Evolutionary conservation across 2,797 vertebrate species (phyloP), one percentile per base, ranked within the genome.

Genomic region (Orestias chungarensis): DNA sequence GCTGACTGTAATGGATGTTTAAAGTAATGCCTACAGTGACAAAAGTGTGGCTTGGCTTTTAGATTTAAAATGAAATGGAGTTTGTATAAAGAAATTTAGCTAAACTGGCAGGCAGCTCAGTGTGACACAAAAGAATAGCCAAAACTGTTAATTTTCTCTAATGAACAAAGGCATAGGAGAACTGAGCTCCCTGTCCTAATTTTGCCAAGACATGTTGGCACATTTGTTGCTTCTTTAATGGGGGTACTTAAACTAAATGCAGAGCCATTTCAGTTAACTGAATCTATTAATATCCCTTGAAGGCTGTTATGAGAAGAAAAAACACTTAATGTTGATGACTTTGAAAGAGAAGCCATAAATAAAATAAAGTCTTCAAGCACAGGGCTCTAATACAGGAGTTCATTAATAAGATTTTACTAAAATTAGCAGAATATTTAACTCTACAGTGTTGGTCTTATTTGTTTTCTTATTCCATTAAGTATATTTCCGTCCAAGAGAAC

Each of bases 121-220:
- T 23, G 52, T 1, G 35, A 50, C 2, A 43, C 57, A 54, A 77
- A 82, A n/a, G n/a, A n/a, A n/a, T n/a, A 88, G 91, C 90, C 89
- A 90, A 88, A 78, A 84, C 46, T 12, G 69, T 68, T 76, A 50
- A 4, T 90, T 90, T 83, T 77, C 77, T 76, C 81, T 87, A 90
- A 83, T 91, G 84, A 91, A 86, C 81, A 82, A 86, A 89, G 81
- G 85, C 82, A 44, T 52, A 6, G 81, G 64, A 69, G 76, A 75
- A 57, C 64, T 35, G 27, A 73, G 67, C 74, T 76, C 10, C 57
- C 38, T n/a, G 46, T 64, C 57, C 54, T 35, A 7, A 0, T 70
- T 0, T 68, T 85, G 88, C 90, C 90, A 91, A 89, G 83, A 86
- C 77, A 86, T 86, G 88, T 83, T 50, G 70, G 82, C 86, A 88